Percentiles rank a stretch among this genome's conserved stretches.
Evolutionary conservation across 1,140 invertebrate genomes (phyloP).

Genomic region (Argopecten irradians): DNA sequence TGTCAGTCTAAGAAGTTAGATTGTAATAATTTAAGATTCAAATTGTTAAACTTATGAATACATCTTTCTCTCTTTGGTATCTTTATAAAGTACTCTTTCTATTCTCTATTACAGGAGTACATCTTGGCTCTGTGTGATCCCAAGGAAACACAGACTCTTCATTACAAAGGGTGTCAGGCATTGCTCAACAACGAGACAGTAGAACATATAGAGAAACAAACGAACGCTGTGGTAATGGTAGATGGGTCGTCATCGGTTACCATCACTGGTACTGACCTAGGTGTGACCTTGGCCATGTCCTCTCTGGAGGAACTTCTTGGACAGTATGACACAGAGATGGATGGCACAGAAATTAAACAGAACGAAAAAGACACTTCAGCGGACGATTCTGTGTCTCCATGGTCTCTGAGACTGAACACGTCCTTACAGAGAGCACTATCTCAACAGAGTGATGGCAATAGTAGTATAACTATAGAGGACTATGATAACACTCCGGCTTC

Average conservation of each 20-base stretch:
- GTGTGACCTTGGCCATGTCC: conserved; percentile 66
- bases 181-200: conserved; percentile 47
- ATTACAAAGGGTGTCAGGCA: conserved; percentile 45
- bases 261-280: conserved; percentile 60
- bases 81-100: not conserved
- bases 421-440: conserved; percentile 53
- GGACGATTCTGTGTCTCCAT: not conserved
- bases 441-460: conserved; percentile 47
- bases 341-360: conserved; percentile 32
- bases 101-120: conserved; percentile 60
- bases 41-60: not conserved
- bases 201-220: conserved; percentile 64
- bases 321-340: conserved; percentile 31
- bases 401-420: conserved; percentile 50
- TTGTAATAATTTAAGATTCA: not conserved
- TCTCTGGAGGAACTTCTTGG: conserved; percentile 57
- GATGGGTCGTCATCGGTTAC: conserved; percentile 43
- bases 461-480: conserved; percentile 50
- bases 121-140: conserved; percentile 61
- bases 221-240: conserved; percentile 59
- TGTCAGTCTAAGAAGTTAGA: not conserved
- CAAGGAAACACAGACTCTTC: conserved; percentile 46
- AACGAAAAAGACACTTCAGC: not conserved
- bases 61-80: not conserved
- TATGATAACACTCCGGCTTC: conserved; percentile 44